A percentile compares a stretch with the other conserved stretches of the same genome.
Conservation (phyloP, 2,888 invertebrate species). For the Melanotus villosus region DNA sequence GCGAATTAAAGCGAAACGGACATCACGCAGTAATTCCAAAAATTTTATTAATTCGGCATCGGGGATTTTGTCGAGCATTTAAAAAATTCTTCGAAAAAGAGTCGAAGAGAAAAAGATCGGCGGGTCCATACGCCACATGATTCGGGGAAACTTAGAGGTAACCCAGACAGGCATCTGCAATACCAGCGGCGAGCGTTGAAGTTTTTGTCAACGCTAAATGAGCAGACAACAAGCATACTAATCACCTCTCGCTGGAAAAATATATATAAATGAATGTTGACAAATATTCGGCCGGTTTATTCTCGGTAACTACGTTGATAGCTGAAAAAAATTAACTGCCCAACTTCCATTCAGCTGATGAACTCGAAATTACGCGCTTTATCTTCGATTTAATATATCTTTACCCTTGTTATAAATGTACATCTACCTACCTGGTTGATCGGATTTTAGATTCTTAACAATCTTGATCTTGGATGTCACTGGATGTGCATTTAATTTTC, state of each 20-base stretch:
- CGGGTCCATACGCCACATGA: conserved; percentile 55
- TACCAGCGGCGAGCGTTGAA: conserved; percentile 51
- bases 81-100: conserved; percentile 49
- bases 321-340: conserved; percentile 42
- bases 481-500: no score
- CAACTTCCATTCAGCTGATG: conserved; percentile 42
- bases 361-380: conserved; percentile 39
- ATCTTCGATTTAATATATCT: conserved; percentile 32
- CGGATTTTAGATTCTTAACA: no score
- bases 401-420: neutral
- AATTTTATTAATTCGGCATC: conserved; percentile 43
- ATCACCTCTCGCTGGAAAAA: conserved; percentile 46
- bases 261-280: conserved; percentile 53
- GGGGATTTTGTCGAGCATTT: conserved; percentile 43
- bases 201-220: conserved; percentile 55
- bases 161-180: conserved; percentile 55
- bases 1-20: conserved; percentile 50
- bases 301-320: conserved; percentile 45
- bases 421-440: neutral
- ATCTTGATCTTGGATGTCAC: no score
- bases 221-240: conserved; percentile 54
- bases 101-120: conserved; percentile 40
- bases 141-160: conserved; percentile 51
- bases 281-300: conserved; percentile 53
- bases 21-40: conserved; percentile 50